phyloP scores from a whole-genome alignment of 2,113 vertebrate species.

The Neomonachus schauinslandi region DNA sequence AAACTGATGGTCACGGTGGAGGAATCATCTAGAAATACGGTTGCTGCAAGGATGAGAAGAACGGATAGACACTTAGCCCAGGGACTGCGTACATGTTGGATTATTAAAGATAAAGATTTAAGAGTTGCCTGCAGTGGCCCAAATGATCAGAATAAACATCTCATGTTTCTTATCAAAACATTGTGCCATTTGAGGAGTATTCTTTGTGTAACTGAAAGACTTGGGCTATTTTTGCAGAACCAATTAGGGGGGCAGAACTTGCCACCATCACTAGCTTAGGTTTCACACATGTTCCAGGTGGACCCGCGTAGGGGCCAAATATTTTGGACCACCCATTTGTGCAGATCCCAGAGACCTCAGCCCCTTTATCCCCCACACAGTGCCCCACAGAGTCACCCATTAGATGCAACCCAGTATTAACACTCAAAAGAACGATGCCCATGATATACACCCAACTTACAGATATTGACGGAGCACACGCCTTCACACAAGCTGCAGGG shows the following conservation, averaged over 20 bases:
- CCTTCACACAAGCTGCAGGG: conserved; percentile 63
- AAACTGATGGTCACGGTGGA: neutral
- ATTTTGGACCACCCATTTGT: neutral
- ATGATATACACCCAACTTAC: conserved; percentile 35
- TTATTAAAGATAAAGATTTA: neutral
- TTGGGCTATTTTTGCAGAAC: neutral
- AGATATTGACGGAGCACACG: conserved; percentile 57
- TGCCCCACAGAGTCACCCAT: neutral
- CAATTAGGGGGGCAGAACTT: neutral
- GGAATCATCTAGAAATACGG: neutral
- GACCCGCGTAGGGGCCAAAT: neutral
- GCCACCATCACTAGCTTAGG: neutral
- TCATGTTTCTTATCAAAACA: neutral
- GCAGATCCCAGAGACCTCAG: neutral
- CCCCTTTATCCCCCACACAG: neutral
- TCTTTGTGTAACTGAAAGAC: neutral
- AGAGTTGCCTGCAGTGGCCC: neutral
- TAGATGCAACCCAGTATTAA: neutral
- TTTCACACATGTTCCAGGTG: neutral
- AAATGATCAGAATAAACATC: neutral
- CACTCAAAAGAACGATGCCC: neutral
- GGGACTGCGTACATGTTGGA: neutral
- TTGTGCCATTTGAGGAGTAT: neutral
- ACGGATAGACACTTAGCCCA: neutral
- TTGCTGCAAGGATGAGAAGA: neutral